phyloP scores from a whole-genome alignment of 2,113 vertebrate species.

The Xiphorhynchus elegans region DNA sequence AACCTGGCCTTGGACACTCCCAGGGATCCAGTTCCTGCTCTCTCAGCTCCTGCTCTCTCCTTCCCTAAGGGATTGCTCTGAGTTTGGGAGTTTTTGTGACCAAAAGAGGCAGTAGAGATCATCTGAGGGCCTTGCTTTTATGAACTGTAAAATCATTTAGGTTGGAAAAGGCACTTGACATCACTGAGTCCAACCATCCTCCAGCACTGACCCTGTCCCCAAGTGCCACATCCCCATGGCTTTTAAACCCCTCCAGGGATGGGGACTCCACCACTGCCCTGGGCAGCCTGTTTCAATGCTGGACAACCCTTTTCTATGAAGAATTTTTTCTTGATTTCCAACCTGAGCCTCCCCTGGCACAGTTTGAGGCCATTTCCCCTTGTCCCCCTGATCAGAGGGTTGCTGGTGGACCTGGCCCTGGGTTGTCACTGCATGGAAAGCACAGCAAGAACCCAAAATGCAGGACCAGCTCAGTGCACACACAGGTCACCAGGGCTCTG shows the following conservation, averaged over 20 bases:
- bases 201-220: background rate
- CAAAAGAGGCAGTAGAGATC: background rate
- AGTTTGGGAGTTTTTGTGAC: background rate
- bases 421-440: background rate
- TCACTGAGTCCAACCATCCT: background rate
- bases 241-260: background rate
- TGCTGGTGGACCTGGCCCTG: background rate
- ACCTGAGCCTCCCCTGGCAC: background rate
- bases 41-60: background rate
- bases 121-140: background rate
- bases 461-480: background rate
- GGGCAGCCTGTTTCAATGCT: background rate
- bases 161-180: background rate
- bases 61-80: background rate
- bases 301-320: background rate
- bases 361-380: accelerated
- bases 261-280: background rate
- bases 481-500: background rate
- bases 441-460: background rate
- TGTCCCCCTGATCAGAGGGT: background rate
- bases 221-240: background rate
- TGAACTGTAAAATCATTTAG: background rate
- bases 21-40: background rate
- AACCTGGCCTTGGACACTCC: background rate
- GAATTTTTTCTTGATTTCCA: background rate